These are phyloP conservation scores for Orthosia incerta DNA, from an alignment of 2,888 invertebrate species.

Conservation along the genomic window DNA sequence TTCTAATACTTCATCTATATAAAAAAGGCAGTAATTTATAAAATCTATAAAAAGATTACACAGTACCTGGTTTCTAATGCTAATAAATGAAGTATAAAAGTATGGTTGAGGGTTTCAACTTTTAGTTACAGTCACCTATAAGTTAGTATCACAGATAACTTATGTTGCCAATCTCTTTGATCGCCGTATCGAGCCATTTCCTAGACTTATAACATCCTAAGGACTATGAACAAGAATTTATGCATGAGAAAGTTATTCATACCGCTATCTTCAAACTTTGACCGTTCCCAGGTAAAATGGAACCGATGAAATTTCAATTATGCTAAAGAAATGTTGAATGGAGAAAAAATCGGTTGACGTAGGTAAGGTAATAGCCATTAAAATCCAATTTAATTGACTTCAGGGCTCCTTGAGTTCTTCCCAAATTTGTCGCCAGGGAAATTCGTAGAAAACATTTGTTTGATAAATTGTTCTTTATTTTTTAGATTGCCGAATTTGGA, in stretches of 20 bases:
- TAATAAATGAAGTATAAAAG: no score
- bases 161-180: conserved; percentile 42
- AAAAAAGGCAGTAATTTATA: no score
- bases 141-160: conserved; percentile 13
- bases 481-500: not conserved
- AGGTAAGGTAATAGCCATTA: conserved; percentile 50
- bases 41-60: no score
- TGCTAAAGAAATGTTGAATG: conserved; percentile 39
- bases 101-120: not conserved
- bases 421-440: conserved; percentile 60
- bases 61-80: no score
- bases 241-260: conserved; percentile 62
- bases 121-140: not conserved
- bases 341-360: conserved; percentile 39
- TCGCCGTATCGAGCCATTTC: conserved; percentile 38
- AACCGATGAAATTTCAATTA: conserved; percentile 60
- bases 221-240: conserved; percentile 54
- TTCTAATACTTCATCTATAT: no score
- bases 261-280: conserved; percentile 52
- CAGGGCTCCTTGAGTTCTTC: conserved; percentile 22
- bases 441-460: conserved; percentile 48
- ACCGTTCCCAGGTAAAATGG: conserved; percentile 56
- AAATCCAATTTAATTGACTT: conserved; percentile 60
- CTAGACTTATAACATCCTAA: conserved; percentile 51
- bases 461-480: conserved; percentile 36